phyloP scores from a whole-genome alignment of 2,113 vertebrate genomes.

The Varanus salvator region DNA sequence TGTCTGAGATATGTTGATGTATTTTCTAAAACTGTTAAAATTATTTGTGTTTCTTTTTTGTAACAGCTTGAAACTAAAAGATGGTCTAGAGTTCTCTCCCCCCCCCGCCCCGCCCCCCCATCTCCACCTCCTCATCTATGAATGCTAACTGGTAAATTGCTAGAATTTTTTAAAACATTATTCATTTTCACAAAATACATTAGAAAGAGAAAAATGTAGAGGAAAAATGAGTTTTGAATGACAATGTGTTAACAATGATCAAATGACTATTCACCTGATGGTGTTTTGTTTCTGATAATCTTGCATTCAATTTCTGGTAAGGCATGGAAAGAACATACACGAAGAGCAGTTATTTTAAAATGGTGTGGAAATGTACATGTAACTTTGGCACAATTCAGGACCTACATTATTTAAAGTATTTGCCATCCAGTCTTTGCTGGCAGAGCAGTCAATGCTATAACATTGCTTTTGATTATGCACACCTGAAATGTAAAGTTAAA shows the following conservation, averaged over 20 bases:
- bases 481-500: slow-evolving; percentile 66
- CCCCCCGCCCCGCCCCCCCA: too few relatives aligned
- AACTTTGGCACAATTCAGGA: background rate
- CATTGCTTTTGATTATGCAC: slow-evolving; percentile 75
- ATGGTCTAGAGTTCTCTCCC: background rate
- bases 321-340: background rate
- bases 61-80: background rate
- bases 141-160: background rate
- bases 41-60: background rate
- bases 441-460: slow-evolving; percentile 73
- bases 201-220: too few relatives aligned
- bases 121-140: background rate
- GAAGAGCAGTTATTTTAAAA: background rate
- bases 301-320: background rate
- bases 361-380: background rate
- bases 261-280: background rate
- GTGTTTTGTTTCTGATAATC: background rate
- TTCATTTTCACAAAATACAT: too few relatives aligned
- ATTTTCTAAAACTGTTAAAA: background rate
- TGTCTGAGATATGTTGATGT: background rate
- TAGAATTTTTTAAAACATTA: background rate
- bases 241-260: background rate
- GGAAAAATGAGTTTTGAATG: background rate
- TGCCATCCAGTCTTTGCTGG: slow-evolving; percentile 79
- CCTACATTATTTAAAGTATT: slow-evolving; percentile 70